Evolutionary conservation across 2,797 vertebrate genomes (phyloP).

Genomic region (Myripristis murdjan): DNA sequence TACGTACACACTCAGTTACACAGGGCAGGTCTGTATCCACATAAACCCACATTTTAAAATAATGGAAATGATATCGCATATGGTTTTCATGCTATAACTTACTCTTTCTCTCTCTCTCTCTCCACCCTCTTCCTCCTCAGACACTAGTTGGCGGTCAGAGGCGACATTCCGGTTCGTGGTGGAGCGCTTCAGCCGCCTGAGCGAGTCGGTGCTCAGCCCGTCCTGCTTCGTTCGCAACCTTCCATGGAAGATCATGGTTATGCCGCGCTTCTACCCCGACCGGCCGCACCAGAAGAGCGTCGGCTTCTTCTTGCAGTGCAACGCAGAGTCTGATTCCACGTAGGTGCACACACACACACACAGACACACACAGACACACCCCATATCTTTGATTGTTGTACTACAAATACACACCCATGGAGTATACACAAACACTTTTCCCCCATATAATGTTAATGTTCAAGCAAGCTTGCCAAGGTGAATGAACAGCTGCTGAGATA

Average conservation of each 20-base stretch:
- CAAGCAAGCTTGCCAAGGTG: too few species aligned
- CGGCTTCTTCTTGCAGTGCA: constrained; percentile 99
- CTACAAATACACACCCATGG: neutral
- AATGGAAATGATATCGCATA: too few species aligned
- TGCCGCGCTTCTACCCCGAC: constrained; percentile 98
- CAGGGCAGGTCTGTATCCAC: neutral
- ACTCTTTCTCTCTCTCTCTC: neutral
- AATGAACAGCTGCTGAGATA: too few species aligned
- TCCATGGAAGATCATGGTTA: constrained; percentile 99
- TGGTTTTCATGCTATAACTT: neutral
- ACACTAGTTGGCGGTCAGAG: constrained; percentile 99
- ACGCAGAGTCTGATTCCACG: constrained; percentile 99
- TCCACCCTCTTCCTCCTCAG: constrained; percentile 73
- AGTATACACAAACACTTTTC: too few species aligned
- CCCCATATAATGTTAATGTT: too few species aligned
- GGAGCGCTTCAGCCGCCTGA: constrained; percentile 97
- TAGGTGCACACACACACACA: constrained; percentile 79
- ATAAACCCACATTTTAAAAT: neutral
- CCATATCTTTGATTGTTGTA: neutral
- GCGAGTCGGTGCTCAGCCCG: constrained; percentile 98
- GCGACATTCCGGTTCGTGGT: constrained; percentile 98
- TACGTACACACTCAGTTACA: too few species aligned
- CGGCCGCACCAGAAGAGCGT: constrained; percentile 99
- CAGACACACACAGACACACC: neutral
- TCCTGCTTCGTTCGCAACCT: constrained; percentile 98